Evolutionary conservation across 1,140 invertebrate genomes (phyloP).

Genomic region (Drosophila ercepeae): DNA sequence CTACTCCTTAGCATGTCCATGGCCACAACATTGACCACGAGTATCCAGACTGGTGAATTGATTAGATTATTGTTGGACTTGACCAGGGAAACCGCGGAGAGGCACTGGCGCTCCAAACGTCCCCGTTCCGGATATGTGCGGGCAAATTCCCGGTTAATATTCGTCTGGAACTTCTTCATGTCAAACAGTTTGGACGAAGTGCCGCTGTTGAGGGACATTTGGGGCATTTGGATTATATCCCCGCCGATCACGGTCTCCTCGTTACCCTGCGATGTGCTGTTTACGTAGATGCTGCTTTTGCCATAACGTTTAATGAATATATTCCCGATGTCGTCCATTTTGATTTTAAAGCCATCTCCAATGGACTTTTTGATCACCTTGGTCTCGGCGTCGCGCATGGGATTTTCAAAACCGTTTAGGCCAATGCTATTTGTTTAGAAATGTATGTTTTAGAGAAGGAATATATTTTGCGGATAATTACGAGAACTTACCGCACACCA

Average conservation of each 20-base stretch:
- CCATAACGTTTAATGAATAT: constrained; percentile 96
- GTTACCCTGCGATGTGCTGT: constrained; percentile 89
- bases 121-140: constrained; percentile 94
- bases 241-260: constrained; percentile 95
- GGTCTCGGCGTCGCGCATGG: constrained; percentile 95
- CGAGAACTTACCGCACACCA: constrained; percentile 91
- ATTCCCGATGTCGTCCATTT: constrained; percentile 97
- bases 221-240: constrained; percentile 93
- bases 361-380: constrained; percentile 96
- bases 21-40: constrained; percentile 97
- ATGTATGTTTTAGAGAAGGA: neutral
- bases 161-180: constrained; percentile 98
- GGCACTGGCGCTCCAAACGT: constrained; percentile 94
- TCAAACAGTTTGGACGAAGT: constrained; percentile 97
- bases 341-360: constrained; percentile 96
- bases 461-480: neutral
- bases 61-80: constrained; percentile 93
- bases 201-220: constrained; percentile 93
- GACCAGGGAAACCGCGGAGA: constrained; percentile 95
- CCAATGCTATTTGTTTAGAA: constrained; percentile 88
- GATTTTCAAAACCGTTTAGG: constrained; percentile 96
- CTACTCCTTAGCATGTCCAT: constrained; percentile 98
- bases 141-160: constrained; percentile 94
- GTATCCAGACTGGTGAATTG: constrained; percentile 96
- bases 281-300: constrained; percentile 95